Percentiles rank a stretch among this genome's conserved stretches.
Evolutionary conservation across 1,140 invertebrate genomes (phyloP).

Genomic region (Cotesia chilonis): DNA sequence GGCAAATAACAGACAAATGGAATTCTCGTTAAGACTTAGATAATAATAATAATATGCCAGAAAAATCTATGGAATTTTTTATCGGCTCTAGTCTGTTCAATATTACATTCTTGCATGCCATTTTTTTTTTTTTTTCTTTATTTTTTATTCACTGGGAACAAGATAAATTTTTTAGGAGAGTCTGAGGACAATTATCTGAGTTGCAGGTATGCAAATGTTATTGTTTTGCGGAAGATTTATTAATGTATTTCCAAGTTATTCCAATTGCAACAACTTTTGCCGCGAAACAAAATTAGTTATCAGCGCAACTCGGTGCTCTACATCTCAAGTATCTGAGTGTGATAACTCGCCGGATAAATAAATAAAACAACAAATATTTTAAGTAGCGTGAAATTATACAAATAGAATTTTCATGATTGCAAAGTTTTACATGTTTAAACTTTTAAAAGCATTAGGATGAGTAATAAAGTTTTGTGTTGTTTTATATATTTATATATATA

Average conservation of each 20-base stretch:
- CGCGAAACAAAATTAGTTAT: too few relatives aligned
- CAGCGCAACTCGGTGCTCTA: background rate
- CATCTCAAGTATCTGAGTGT: too few relatives aligned
- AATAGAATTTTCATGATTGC: slow-evolving; percentile 34
- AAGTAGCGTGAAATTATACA: slow-evolving; percentile 12
- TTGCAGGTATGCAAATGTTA: too few relatives aligned
- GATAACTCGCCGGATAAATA: background rate
- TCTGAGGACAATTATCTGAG: too few relatives aligned
- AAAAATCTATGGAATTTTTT: slow-evolving; percentile 12
- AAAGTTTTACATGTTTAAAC: slow-evolving; percentile 34
- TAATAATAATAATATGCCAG: background rate
- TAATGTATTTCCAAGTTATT: too few relatives aligned
- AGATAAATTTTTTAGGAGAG: too few relatives aligned
- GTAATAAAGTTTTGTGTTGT: background rate
- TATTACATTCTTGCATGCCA: too few relatives aligned
- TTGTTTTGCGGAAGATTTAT: too few relatives aligned
- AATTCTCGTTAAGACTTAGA: slow-evolving; percentile 10
- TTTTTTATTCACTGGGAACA: background rate
- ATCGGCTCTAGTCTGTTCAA: background rate
- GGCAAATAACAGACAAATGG: slow-evolving; percentile 37
- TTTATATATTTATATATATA: too few relatives aligned
- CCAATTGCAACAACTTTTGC: too few relatives aligned
- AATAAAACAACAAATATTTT: background rate
- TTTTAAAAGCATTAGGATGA: slow-evolving; percentile 24
- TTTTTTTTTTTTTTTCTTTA: background rate